These are phyloP conservation scores for Vidua macroura DNA, from an alignment of 2,113 vertebrate species.

Conservation along the genomic window DNA sequence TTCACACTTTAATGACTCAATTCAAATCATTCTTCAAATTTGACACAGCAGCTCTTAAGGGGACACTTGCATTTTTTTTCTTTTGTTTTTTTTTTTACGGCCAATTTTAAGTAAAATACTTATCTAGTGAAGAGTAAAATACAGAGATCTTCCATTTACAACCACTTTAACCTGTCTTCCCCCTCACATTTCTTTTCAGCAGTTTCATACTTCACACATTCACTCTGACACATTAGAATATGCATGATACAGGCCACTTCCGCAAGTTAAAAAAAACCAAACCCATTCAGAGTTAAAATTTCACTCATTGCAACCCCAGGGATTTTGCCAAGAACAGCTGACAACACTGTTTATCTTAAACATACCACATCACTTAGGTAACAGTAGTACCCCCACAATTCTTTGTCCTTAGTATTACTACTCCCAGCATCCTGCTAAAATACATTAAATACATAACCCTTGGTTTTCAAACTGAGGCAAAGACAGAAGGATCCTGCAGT, in stretches of 20 bases:
- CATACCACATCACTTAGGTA: conserved; percentile 20
- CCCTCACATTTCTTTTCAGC: not conserved
- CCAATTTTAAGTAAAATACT: not conserved
- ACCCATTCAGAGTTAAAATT: not conserved
- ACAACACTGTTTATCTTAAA: conserved; percentile 24
- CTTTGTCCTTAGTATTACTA: not conserved
- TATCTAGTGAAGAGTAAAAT: not conserved
- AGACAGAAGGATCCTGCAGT: not conserved
- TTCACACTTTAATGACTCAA: conserved; percentile 55
- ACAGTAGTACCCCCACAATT: not conserved
- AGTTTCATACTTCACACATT: not conserved
- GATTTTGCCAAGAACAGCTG: conserved; percentile 25
- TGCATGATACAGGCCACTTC: not conserved
- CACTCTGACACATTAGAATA: not conserved
- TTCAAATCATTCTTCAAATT: conserved; percentile 57
- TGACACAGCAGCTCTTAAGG: conserved; percentile 47
- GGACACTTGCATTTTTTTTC: not conserved
- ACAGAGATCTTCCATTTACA: not conserved
- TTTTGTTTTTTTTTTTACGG: not conserved
- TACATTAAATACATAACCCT: not conserved
- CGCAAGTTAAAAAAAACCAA: not conserved
- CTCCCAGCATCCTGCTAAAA: not conserved
- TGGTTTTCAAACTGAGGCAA: not conserved
- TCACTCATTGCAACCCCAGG: not conserved
- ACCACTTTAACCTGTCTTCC: not conserved